Base-by-base conservation (phyloP, 2,888 invertebrate genomes). In the Clivina fossor region DNA sequence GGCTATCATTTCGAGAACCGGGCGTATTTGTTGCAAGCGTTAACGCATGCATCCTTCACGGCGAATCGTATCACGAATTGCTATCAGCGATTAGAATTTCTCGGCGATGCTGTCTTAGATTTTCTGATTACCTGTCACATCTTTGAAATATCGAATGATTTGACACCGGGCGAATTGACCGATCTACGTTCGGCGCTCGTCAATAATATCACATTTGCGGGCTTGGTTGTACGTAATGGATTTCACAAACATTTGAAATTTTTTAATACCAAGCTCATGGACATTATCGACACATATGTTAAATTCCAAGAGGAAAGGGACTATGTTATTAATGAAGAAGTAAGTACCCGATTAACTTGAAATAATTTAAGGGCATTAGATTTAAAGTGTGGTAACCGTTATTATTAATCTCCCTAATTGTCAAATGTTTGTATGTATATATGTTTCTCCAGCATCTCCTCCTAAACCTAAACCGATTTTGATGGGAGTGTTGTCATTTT, bases 201-300 rank as follows among this genome's bases (percentile, higher is more conserved):
- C 2, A 98, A 99, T 71, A 99, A 99, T 68, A 85, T 90, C 57
- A 97, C 95, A 0, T 93, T 99, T 67, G 97, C 93, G 0, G 88
- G 91, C 18, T 80, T 95, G 47, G 83, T 91, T 3, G 93, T 96
- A 9, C 85, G 91, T 61, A 82, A 89, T 72, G 85, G 87, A 9
- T 82, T 97, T 58, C 92, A 98, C 68, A 88, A 89, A 65, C 85
- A 78, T 70, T 74, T 88, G 55, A 66, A 83, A 43, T 72, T 76
- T 26, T 76, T 78, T 57, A 80, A 81, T 55, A 74, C 76, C 0
- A 63, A 68, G 32, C 65, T 84, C 1, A 74, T 75, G 16, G 76
- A 79, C n/a, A 66, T 76, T 1, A 80, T 88, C 9, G 79, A 76
- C 64, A 75, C 68, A 30, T 90, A 88, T 68, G 83, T 83, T 0